Base-by-base conservation (phyloP, 30 jellyfish, hydroid and myxozoan genomes). In the Chrysaora quinquecirrha region DNA sequence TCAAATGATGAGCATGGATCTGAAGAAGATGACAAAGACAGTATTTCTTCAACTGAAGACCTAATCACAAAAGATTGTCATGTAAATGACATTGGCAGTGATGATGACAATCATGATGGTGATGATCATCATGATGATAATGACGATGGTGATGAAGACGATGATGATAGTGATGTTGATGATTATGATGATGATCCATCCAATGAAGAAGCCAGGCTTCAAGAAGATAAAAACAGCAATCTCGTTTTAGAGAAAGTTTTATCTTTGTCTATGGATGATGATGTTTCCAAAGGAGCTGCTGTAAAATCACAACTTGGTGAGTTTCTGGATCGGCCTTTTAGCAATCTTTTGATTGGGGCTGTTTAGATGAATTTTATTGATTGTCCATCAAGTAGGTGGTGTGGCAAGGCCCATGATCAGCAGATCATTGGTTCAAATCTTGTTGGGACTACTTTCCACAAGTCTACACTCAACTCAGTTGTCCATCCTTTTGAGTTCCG, bases 301-400 rank as follows among this genome's bases (percentile, higher is more conserved):
- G 71, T 72, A 23, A 33, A 47, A 32, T 33, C 66, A 47, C 69
- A 43, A 21, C 71, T 72, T 1, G 71, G 58, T 50, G 23, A 0
- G 54, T 34, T 35, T 70, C 16, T 21, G 19, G 0, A 21, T 0
- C 0, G 18, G 30, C 0, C 30, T 19, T 9, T 47, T 47, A 47
- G 11, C 12, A 12, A 19, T 0, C 61, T 9, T 62, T 62, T 0
- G 12, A 18, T 23, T 0, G 12, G 19, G 34, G 0, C 30, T 62
- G 0, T 62, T 19, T 14, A 19, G 30, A 0, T 0, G 0, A 62
- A n/a, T n/a, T n/a, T n/a, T n/a, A n/a, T n/a, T n/a, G n/a, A n/a
- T n/a, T n/a, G n/a, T n/a, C n/a, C n/a, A n/a, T n/a, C n/a, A n/a
- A n/a, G n/a, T n/a, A n/a, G n/a, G n/a, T n/a, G n/a, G n/a, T n/a